These are phyloP conservation scores for Dolomedes plantarius DNA, from an alignment of 2,888 invertebrate genomes.

Conservation along the genomic window DNA sequence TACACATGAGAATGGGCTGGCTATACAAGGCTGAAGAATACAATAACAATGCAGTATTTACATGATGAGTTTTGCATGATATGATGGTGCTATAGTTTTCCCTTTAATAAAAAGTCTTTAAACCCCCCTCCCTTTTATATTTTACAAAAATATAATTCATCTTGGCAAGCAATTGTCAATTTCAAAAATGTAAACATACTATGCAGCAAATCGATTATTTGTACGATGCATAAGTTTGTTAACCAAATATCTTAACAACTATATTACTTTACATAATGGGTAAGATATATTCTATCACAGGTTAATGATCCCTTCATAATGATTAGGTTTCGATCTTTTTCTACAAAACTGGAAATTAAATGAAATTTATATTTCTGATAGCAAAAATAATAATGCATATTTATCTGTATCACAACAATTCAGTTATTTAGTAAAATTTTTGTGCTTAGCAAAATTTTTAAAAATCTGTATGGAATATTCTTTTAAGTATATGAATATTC, in stretches of 20 bases:
- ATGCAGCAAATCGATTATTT: background rate
- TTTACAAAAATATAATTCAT: slow-evolving; percentile 37
- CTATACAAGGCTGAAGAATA: slow-evolving; percentile 65
- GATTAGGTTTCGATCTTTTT: too few relatives aligned
- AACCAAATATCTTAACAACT: background rate
- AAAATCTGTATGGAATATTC: too few relatives aligned
- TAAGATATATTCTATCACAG: slow-evolving; percentile 12
- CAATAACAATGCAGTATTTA: slow-evolving; percentile 65
- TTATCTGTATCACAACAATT: too few relatives aligned
- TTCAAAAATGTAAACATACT: background rate
- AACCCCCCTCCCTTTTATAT: background rate
- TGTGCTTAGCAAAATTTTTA: too few relatives aligned
- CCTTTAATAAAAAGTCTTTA: slow-evolving; percentile 22
- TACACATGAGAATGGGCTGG: slow-evolving; percentile 58
- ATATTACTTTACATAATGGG: background rate
- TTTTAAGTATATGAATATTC: too few relatives aligned
- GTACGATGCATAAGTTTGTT: slow-evolving; percentile 3
- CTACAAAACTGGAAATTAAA: too few relatives aligned
- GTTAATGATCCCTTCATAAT: background rate
- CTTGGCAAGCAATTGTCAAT: slow-evolving; percentile 42
- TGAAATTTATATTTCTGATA: too few relatives aligned
- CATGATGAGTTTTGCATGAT: slow-evolving; percentile 56
- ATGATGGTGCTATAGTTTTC: slow-evolving; percentile 35
- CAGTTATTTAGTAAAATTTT: too few relatives aligned
- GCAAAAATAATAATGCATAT: too few relatives aligned